Conservation (phyloP, 2,113 vertebrate genomes). For the Hylia prasina region DNA sequence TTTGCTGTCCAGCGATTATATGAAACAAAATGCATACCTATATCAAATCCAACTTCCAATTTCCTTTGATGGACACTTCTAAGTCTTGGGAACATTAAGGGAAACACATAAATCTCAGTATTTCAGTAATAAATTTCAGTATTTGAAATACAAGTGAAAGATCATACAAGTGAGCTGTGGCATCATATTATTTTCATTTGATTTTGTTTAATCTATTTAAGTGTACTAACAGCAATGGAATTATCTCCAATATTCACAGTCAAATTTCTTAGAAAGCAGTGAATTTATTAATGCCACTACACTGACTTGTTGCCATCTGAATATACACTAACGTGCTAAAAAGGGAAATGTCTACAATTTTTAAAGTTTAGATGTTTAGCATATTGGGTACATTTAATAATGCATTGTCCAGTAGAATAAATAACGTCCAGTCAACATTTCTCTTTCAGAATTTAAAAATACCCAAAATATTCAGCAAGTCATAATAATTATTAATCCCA, state of each 20-base stretch:
- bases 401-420: not conserved
- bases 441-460: not conserved
- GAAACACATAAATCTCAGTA: not conserved
- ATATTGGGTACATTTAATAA: not conserved
- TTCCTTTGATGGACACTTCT: not conserved
- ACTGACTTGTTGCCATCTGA: rapidly evolving
- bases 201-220: not conserved
- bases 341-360: not conserved
- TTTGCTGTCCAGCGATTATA: not conserved
- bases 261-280: not conserved
- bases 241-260: not conserved
- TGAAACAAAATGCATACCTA: not conserved
- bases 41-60: not conserved
- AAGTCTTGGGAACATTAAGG: not conserved
- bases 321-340: not conserved
- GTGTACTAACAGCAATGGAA: not conserved
- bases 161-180: not conserved
- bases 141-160: not conserved
- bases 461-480: not conserved
- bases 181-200: not conserved
- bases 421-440: not conserved
- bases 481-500: not conserved
- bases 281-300: not conserved
- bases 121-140: not conserved
- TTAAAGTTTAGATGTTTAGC: not conserved